Evolutionary conservation across 1,140 invertebrate genomes (phyloP).

Genomic region (Drosophila leontia): DNA sequence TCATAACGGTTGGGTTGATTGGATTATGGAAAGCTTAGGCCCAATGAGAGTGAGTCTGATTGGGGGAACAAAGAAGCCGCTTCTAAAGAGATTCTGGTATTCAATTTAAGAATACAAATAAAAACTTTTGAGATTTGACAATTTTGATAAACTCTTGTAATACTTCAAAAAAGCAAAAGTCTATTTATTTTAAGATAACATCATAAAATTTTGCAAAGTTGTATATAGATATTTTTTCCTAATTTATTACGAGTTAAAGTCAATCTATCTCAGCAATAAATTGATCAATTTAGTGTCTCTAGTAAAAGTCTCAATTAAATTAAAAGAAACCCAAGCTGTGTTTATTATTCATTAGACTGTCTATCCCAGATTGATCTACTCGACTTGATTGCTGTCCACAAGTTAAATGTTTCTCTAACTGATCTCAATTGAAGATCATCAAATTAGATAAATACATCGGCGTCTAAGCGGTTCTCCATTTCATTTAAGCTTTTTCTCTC

Average conservation of each 20-base stretch:
- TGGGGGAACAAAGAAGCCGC: constrained; percentile 25
- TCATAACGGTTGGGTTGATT: constrained; percentile 41
- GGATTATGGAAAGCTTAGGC: constrained; percentile 26
- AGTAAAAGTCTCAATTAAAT: constrained; percentile 19
- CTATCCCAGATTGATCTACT: constrained; percentile 15
- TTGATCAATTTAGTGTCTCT: constrained; percentile 10
- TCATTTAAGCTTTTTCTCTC: constrained; percentile 8
- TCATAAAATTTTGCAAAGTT: not conserved
- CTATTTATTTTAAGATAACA: not conserved
- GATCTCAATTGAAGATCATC: constrained; percentile 18
- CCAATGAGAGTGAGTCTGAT: constrained; percentile 67
- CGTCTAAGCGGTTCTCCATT: constrained; percentile 11
- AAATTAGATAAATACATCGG: constrained; percentile 2
- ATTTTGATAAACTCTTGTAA: not conserved
- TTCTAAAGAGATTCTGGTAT: too few relatives aligned
- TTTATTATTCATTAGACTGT: constrained; percentile 28
- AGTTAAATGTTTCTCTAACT: constrained; percentile 26
- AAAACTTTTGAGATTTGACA: not conserved
- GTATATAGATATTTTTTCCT: not conserved
- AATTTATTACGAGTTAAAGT: not conserved
- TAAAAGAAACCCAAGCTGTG: constrained; percentile 17
- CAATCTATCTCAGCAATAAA: not conserved
- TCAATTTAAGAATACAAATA: not conserved
- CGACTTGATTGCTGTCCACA: not conserved
- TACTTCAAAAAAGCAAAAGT: not conserved